Percentiles rank a stretch among this genome's conserved stretches.
Evolutionary conservation across 1,140 invertebrate species (phyloP).

Genomic region (Musca vetustissima): DNA sequence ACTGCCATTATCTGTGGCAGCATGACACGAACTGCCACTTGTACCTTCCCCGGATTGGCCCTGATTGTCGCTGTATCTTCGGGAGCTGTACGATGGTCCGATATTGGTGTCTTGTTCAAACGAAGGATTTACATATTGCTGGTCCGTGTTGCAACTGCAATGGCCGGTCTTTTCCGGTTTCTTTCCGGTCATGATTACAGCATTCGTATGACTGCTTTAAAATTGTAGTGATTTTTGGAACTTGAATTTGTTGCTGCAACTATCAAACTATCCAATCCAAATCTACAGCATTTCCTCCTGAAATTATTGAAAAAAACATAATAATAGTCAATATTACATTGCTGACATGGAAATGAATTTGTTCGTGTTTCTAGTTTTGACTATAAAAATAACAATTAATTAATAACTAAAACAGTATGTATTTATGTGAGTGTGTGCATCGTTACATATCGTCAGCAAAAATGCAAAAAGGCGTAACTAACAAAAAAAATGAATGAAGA

Average conservation of each 20-base stretch:
- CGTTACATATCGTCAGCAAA: too few species aligned
- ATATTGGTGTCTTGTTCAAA: slow-evolving; percentile 39
- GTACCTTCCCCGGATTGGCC: too few species aligned
- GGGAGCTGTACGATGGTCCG: neutral
- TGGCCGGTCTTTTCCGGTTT: slow-evolving; percentile 22
- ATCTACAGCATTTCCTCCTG: neutral
- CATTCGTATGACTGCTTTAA: slow-evolving; percentile 5
- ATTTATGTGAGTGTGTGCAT: too few species aligned
- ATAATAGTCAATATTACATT: neutral
- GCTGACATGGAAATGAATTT: too few species aligned
- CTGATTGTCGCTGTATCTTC: too few species aligned
- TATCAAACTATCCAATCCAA: neutral
- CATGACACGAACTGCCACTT: neutral
- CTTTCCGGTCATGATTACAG: slow-evolving; percentile 17
- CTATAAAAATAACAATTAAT: too few species aligned
- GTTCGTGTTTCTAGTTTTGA: too few species aligned
- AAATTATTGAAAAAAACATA: neutral
- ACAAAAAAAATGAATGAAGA: too few species aligned
- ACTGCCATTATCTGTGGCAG: neutral
- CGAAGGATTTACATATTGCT: slow-evolving; percentile 51
- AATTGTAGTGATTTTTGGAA: neutral
- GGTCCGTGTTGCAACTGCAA: slow-evolving; percentile 23
- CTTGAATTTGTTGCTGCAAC: neutral
- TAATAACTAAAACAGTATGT: too few species aligned
- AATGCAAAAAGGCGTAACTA: too few species aligned